Percentiles rank a stretch among this genome's conserved stretches.
Evolutionary conservation across 2,888 invertebrate species (phyloP).

Genomic region (Epistrophella euchroma): DNA sequence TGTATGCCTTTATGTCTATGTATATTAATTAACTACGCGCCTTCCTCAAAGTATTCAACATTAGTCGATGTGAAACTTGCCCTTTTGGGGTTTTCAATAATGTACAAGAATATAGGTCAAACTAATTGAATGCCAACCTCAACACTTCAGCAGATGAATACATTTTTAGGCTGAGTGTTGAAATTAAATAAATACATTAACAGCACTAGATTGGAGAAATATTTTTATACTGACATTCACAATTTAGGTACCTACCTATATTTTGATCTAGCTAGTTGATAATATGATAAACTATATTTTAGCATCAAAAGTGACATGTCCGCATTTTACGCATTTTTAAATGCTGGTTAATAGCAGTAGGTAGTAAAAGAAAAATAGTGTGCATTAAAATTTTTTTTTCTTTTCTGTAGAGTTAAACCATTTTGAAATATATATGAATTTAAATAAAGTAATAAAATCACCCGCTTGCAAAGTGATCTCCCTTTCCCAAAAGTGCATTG

Average conservation of each 20-base stretch:
- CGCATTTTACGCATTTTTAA: too few species aligned
- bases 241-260: neutral
- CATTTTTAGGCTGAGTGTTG: neutral
- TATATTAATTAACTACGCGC: neutral
- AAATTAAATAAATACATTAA: neutral
- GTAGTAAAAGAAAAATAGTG: too few species aligned
- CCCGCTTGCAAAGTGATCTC: too few species aligned
- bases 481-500: too few species aligned
- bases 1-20: too few species aligned
- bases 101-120: conserved; percentile 4
- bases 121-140: neutral
- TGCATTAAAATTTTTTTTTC: too few species aligned
- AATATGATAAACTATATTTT: neutral
- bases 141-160: neutral
- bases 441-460: too few species aligned
- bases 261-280: conserved; percentile 1
- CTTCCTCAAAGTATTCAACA: neutral
- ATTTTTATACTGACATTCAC: neutral
- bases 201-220: neutral
- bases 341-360: neutral
- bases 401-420: too few species aligned
- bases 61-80: neutral
- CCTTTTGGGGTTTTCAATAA: neutral
- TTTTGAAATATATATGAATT: too few species aligned
- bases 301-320: too few species aligned